These are phyloP conservation scores for Spilogale gracilis DNA, from an alignment of 2,113 vertebrate species.

Conservation along the genomic window DNA sequence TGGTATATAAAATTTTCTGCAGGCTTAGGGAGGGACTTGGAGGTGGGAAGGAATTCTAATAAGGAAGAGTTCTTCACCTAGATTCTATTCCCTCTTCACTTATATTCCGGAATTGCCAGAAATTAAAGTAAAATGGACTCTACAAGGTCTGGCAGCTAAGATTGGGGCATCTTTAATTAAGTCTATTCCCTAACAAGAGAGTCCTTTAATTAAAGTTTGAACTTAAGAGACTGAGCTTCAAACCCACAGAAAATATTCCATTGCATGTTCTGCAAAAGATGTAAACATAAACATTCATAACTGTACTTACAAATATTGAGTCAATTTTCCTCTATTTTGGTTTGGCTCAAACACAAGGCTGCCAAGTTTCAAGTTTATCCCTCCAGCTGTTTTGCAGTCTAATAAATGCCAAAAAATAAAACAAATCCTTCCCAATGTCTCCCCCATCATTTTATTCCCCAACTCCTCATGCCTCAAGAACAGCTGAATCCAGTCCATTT, in stretches of 20 bases:
- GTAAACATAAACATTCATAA: constrained; percentile 71
- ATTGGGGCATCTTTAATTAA: constrained; percentile 57
- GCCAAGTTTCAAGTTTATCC: constrained; percentile 57
- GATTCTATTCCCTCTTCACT: not conserved
- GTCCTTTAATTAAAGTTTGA: constrained; percentile 69
- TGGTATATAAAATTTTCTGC: constrained; percentile 15
- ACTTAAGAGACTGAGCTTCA: constrained; percentile 63
- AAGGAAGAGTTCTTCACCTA: constrained; percentile 22
- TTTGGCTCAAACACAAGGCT: constrained; percentile 66
- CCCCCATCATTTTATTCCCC: not conserved
- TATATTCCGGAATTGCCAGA: constrained; percentile 36
- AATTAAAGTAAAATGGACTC: constrained; percentile 57
- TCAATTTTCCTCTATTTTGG: constrained; percentile 64
- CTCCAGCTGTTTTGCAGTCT: constrained; percentile 75
- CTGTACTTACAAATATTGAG: constrained; percentile 73
- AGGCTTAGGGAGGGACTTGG: not conserved
- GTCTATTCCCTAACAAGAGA: constrained; percentile 40
- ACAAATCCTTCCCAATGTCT: constrained; percentile 17
- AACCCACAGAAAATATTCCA: constrained; percentile 65
- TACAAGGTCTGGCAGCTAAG: constrained; percentile 52
- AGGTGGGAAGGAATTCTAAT: constrained; percentile 24
- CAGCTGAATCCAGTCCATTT: constrained; percentile 70
- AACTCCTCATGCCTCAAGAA: constrained; percentile 37
- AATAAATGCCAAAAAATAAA: constrained; percentile 61
- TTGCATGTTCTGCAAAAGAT: constrained; percentile 56